Conservation (phyloP, 1,140 invertebrate species). For the Heliconius eleuchia region DNA sequence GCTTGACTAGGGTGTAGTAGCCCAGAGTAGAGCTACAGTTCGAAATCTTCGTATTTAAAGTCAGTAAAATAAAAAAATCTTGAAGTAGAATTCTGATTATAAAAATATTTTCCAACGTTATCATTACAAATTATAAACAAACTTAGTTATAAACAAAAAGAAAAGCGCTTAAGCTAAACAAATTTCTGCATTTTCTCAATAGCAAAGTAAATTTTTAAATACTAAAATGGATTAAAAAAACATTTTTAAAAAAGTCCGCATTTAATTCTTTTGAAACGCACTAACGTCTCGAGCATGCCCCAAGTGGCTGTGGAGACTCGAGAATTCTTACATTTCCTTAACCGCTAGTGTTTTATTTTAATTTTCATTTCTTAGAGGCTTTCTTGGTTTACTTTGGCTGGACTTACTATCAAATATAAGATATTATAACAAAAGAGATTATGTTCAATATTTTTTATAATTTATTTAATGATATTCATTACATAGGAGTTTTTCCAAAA, state of each 20-base stretch:
- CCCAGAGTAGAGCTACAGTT: no score
- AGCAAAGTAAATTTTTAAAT: constrained; percentile 10
- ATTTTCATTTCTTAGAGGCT: constrained; percentile 30
- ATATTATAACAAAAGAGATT: not conserved
- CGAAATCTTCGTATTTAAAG: no score
- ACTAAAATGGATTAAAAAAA: not conserved
- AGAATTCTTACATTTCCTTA: constrained; percentile 24
- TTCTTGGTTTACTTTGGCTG: constrained; percentile 11
- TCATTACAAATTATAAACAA: not conserved
- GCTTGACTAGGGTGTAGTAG: no score
- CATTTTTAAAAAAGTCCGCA: constrained; percentile 23
- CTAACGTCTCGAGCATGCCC: constrained; percentile 30
- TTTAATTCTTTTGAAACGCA: constrained; percentile 45
- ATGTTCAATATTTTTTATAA: no score
- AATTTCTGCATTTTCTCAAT: constrained; percentile 3
- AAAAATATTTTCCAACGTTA: no score
- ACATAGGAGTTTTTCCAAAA: no score
- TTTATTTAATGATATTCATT: no score
- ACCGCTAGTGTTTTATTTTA: constrained; percentile 33
- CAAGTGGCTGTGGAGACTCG: constrained; percentile 29
- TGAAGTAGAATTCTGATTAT: no score
- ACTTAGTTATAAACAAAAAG: not conserved
- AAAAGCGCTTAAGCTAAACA: not conserved
- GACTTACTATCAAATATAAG: not conserved
- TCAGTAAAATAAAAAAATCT: no score